Base-by-base conservation (phyloP, 2,888 invertebrate genomes). In the Drosophila prolongata region DNA sequence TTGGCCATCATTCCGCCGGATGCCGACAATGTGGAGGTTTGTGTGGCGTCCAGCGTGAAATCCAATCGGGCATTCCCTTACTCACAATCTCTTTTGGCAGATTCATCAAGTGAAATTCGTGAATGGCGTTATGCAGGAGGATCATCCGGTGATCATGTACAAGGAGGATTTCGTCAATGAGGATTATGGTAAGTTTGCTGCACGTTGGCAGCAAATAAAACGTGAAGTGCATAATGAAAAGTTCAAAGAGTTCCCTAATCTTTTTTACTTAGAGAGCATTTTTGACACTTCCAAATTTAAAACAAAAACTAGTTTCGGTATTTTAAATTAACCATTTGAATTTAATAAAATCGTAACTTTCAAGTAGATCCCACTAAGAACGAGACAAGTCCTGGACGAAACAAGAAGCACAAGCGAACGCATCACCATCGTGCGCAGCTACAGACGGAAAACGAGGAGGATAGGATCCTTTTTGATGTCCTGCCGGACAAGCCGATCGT, bases 151-250 rank as follows among this genome's bases (percentile, higher is more conserved):
- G 68, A 81, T 91, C 43, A 90, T 89, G 83, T 91, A 91, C 73
- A 91, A 91, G 56, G 91, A 91, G 75, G 91, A 91, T 70, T 90
- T 90, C 72, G 92, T 91, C 54, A 90, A 59, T 59, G 91, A 91
- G 68, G 91, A 91, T 77, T 91, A 89, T 76, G 90, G 91, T 91
- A 62, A 78, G 81, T 30, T 30, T 2, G 0, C 6, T 6, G 30
- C 6, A 30, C 2, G 8, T 9, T 30, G 30, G 30, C 6, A 30
- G 30, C 30, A 30, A 30, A 30, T 30, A 6, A 30, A 30, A 2
- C 30, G 30, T 30, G 30, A 30, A 30, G 9, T 8, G 6, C 0
- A 8, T 1, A 30, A 30, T 6, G 30, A 6, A 30, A 30, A 30
- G 8, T 5, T 30, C 6, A 6, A 30, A 8, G 5, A 30, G 1